Base-by-base conservation (phyloP, 2,888 invertebrate genomes). In the Plebejus anna region DNA sequence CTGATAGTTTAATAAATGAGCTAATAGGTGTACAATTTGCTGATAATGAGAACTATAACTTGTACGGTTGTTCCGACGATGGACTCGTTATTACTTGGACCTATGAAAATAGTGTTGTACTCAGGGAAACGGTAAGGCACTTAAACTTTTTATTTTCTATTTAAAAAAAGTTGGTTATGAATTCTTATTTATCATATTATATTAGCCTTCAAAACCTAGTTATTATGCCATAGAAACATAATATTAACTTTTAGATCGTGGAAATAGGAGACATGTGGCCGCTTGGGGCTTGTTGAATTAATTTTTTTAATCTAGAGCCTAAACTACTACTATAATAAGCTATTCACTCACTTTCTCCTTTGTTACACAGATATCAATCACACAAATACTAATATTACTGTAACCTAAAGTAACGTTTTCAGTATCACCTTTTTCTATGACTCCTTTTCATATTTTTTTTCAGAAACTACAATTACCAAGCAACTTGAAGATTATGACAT, bases 41-140 rank as follows among this genome's bases (percentile, higher is more conserved):
- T 0, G 85, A 86, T 13, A 87, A 90, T 82, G 93, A 94, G 76
- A 85, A 88, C 75, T 89, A 92, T 78, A 91, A 94, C 79, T 83
- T 94, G 9, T 91, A 88, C 80, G 92, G 92, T 11, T 94, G 94
- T 82, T 90, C 94, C 11, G 85, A 88, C 51, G 81, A 81, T 57
- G 94, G 94, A 3, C 81, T 83, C 76, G 82, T 94, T 77, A 91
- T 88, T 13, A 87, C 88, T 76, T 94, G 94, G 94, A 94, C 92
- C 1, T 94, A 92, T 92, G 92, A 91, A 57, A 91, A 90, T 80
- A 94, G 92, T 77, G 90, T 88, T 80, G 92, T 94, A 1, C 89
- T 92, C 6, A 87, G 92, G 82, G 92, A 94, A 86, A 86, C 83
- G 79, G 94, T 94, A 79, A 85, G 61, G n/a, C n/a, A 57, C n/a